Base-by-base conservation (phyloP, 2,888 invertebrate species). In the Siphonodentalium dalli region DNA sequence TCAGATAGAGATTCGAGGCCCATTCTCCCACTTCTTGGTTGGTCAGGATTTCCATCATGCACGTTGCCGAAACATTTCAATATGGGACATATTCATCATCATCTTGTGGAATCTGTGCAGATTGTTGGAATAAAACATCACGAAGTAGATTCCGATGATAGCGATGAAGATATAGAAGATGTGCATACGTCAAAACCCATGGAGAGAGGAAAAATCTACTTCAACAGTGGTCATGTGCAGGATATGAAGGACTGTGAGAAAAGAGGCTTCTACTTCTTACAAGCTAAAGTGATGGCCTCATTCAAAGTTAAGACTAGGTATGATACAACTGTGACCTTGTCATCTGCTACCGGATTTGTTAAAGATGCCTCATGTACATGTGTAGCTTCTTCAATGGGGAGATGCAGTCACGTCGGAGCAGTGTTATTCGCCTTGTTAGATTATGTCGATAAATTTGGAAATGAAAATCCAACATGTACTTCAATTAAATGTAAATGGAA, bases 91-190 rank as follows among this genome's bases (percentile, higher is more conserved):
- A 58, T 58, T 26, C 54, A 58, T 27, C 58, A 58, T 28, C 49
- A 58, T 40, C 45, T 58, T 38, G 50, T 58, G 20, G 58, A 58
- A 31, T 58, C 58, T 0, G 42, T 54, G 8, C 54, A 54, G 35
- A 50, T 54, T 38, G 13, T 50, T 4, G n/a, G n/a, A n/a, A n/a
- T n/a, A n/a, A n/a, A n/a, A n/a, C 33, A 45, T 33, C 13, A 23
- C 9, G 13, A 23, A 29, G 42, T 29, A 18, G 18, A 23, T 11
- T 21, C n/a, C 31, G 51, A 56, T 26, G 41, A 42, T 18, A 37
- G 20, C 28, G 42, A 29, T 41, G 41, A 46, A 4, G 41, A 54
- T 20, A 39, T 58, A 15, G 54, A 54, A 20, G 58, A 58, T 31
- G 11, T 58, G 1, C 58, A 54, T 29, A 58, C 54, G 4, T 29